Percentiles rank a stretch among this genome's conserved stretches.
Conservation (phyloP, 2,797 vertebrate species). For the Characodon lateralis region DNA sequence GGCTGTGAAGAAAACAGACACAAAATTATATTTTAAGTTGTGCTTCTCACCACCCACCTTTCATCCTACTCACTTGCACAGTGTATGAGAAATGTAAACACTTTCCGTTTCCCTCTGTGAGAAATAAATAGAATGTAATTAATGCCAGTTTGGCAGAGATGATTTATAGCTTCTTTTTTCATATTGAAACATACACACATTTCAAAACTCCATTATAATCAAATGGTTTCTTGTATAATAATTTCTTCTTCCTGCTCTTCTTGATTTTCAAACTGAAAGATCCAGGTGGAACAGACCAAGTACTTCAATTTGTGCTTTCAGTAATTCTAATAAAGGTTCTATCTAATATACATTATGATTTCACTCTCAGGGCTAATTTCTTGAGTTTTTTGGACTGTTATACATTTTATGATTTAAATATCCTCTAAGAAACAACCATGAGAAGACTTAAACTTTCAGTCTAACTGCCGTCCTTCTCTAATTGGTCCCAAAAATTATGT, state of each 20-base stretch:
- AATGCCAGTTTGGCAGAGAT: not conserved
- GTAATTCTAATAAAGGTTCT: slow-evolving; percentile 1
- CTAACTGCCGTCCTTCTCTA: not conserved
- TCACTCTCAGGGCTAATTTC: slow-evolving; percentile 8
- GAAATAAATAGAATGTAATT: slow-evolving; percentile 16
- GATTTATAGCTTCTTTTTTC: not conserved
- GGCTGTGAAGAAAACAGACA: slow-evolving; percentile 25
- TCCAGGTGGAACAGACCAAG: not conserved
- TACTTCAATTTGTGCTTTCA: slow-evolving; percentile 1
- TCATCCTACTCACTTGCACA: slow-evolving; percentile 58
- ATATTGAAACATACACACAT: not conserved
- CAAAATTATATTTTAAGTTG: slow-evolving; percentile 23
- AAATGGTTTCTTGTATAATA: not conserved
- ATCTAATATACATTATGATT: not conserved
- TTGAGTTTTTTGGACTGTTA: not conserved
- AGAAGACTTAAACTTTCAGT: not conserved
- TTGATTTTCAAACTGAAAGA: slow-evolving; percentile 1
- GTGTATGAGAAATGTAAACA: slow-evolving; percentile 43
- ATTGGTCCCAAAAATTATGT: not conserved
- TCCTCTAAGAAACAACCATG: not conserved
- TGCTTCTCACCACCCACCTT: slow-evolving; percentile 50
- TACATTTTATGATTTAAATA: not conserved
- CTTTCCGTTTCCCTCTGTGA: slow-evolving; percentile 14
- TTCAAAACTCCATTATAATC: not conserved
- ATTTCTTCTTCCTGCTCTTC: not conserved